phyloP scores from a whole-genome alignment of 2,113 vertebrate species.

The Mustelus asterias region DNA sequence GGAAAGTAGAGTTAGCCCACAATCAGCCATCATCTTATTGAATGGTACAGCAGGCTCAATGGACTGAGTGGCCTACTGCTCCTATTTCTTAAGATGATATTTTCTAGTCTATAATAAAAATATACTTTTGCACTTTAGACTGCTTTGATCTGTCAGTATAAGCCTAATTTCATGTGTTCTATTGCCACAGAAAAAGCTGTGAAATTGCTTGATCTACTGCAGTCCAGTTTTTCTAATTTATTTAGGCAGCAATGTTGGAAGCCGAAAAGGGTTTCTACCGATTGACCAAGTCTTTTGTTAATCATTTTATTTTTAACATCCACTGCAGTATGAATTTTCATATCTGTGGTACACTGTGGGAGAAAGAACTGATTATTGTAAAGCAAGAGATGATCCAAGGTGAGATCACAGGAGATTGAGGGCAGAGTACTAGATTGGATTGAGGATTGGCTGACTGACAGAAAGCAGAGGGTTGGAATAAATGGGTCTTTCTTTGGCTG shows the following conservation, averaged over 20 bases:
- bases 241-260: background rate
- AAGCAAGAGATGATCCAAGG: background rate
- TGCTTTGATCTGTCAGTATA: background rate
- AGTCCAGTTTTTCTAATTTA: background rate
- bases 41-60: no score
- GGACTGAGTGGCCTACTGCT: no score
- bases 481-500: no score
- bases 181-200: background rate
- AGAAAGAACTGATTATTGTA: background rate
- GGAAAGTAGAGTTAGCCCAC: no score
- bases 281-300: background rate
- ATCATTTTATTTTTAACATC: background rate
- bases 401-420: no score
- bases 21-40: no score
- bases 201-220: background rate
- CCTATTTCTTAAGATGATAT: no score
- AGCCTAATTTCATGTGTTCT: background rate
- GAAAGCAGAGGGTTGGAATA: no score
- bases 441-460: no score
- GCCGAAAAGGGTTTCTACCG: background rate
- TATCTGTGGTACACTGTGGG: background rate
- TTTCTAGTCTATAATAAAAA: background rate
- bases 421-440: no score
- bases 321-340: background rate
- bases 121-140: background rate